phyloP scores from a whole-genome alignment of 2,888 invertebrate genomes.

The Heliconius ethilla region DNA sequence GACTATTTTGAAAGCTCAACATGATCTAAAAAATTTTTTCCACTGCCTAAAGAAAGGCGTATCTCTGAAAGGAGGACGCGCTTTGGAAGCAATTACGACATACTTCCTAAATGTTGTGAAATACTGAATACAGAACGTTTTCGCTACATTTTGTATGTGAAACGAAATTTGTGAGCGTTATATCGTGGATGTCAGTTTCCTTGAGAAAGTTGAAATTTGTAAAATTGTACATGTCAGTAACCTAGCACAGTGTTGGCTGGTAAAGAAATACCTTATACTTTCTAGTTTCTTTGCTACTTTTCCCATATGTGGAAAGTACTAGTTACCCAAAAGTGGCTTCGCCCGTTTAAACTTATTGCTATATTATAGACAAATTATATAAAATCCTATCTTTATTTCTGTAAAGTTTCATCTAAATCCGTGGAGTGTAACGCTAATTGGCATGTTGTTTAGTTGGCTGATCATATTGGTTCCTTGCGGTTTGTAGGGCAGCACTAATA shows the following conservation, averaged over 20 bases:
- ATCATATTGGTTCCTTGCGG: too few species aligned
- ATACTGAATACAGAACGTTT: conserved; percentile 19
- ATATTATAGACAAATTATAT: too few species aligned
- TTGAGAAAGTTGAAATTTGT: conserved; percentile 6
- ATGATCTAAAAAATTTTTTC: conserved; percentile 38
- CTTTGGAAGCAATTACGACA: conserved; percentile 42
- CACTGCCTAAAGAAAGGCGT: conserved; percentile 39
- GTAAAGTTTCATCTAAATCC: too few species aligned
- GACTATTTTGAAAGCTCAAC: conserved; percentile 35
- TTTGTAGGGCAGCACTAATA: too few species aligned
- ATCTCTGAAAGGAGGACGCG: conserved; percentile 42
- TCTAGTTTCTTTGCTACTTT: background rate
- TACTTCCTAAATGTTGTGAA: conserved; percentile 40
- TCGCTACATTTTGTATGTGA: conserved; percentile 32
- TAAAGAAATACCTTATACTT: background rate
- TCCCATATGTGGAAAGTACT: background rate
- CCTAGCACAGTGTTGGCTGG: background rate
- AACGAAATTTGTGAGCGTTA: conserved; percentile 10
- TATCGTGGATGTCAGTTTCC: conserved; percentile 3
- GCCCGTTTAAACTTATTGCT: too few species aligned
- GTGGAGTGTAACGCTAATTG: too few species aligned
- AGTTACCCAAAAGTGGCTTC: background rate
- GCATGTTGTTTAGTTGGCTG: too few species aligned
- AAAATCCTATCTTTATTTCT: too few species aligned
- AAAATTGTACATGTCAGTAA: background rate